Evolutionary conservation across 2,888 invertebrate genomes (phyloP), one percentile per base, ranked within the genome.

Genomic region (Tipula lateralis): DNA sequence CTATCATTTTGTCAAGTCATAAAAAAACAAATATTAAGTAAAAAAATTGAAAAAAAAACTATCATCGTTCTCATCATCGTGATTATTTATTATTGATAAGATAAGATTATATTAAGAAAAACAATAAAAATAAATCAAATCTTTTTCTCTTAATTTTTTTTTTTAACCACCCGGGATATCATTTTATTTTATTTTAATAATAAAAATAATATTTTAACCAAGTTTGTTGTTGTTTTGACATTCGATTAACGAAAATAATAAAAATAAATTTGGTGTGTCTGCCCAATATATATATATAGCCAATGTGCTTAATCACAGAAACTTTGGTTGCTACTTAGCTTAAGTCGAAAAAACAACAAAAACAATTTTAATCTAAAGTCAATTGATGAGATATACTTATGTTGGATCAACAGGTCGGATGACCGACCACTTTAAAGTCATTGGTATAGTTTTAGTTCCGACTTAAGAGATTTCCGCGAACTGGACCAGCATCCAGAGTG

Each of bases 61-160:
- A 66, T 66, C 66, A 66, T 66, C 66, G 12, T 66, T 66, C 19
- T 66, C 66, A 66, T 66, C 66, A 66, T 66, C 66, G 2, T 66
- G 66, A 66, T 66, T 66, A 66, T 66, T 66, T 66, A 66, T 66
- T 66, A 66, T 66, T 66, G 66, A 66, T 66, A 66, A 66, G 66
- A 66, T 66, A 66, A 66, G 66, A 66, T 66, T 66, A 24, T 66
- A 66, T 66, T 66, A 66, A 66, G 66, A 66, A 66, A 66, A 66
- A 24, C 66, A 19, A 66, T 66, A 66, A 66, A 66, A 66, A 66
- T 66, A 66, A 66, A 66, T 66, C 66, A 66, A 66, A 66, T 24
- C 12, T 66, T 24, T 66, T 66, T 19, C 24, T 24, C 9, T 9
- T n/a, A n/a, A n/a, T 66, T 66, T 66, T 66, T 19, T 66, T 66